A percentile compares a stretch with the other conserved stretches of the same genome.
Conservation (phyloP, 2,797 vertebrate genomes). For the Botia kubotai region DNA sequence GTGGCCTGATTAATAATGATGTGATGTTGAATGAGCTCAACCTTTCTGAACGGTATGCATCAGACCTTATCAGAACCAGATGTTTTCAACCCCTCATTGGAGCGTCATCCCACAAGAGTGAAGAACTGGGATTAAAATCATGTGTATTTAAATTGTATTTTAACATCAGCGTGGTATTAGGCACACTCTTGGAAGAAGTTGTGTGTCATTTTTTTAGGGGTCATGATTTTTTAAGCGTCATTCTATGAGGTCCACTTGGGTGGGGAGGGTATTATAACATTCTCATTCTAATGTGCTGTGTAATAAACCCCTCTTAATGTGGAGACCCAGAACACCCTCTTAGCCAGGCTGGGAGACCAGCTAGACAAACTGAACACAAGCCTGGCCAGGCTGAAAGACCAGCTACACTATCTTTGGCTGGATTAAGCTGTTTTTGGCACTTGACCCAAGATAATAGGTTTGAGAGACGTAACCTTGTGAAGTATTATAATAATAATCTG, state of each 20-base stretch:
- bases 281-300: background rate
- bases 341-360: no score
- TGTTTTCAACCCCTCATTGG: constrained; percentile 58
- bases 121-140: constrained; percentile 9
- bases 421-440: no score
- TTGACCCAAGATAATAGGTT: background rate
- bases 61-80: constrained; percentile 73
- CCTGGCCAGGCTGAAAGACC: no score
- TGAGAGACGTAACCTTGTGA: background rate
- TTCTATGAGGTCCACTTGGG: background rate
- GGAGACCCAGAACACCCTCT: no score
- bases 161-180: no score
- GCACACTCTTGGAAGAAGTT: no score
- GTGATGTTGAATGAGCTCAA: constrained; percentile 63
- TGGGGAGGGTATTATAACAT: background rate
- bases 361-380: no score
- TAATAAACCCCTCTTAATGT: background rate
- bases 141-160: background rate
- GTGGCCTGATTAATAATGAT: constrained; percentile 40
- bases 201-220: background rate
- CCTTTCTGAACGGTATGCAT: constrained; percentile 43
- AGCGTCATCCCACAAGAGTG: background rate
- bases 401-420: no score
- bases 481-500: no score
- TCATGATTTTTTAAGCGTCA: background rate